Percentiles rank a stretch among this genome's conserved stretches.
Evolutionary conservation across 2,797 vertebrate genomes (phyloP).

Genomic region (Neomorphus geoffroyi): DNA sequence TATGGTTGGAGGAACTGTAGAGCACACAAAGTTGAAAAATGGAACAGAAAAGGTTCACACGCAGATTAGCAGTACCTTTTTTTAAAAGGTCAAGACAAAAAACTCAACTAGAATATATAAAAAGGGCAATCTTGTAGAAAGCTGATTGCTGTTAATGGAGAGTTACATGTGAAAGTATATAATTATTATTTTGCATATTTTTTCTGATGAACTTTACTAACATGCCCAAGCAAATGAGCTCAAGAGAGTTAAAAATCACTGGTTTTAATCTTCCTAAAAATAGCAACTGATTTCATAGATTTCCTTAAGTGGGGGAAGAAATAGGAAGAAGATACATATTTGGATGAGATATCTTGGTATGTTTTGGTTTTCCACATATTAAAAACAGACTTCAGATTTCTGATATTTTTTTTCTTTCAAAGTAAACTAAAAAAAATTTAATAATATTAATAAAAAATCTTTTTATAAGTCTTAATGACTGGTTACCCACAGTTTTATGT

Average conservation of each 20-base stretch:
- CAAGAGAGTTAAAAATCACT: background rate
- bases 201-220: background rate
- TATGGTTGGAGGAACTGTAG: background rate
- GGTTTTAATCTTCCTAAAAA: background rate
- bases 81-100: background rate
- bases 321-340: background rate
- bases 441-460: background rate
- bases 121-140: background rate
- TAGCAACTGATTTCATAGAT: background rate
- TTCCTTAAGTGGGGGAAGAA: background rate
- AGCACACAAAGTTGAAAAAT: background rate
- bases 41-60: background rate
- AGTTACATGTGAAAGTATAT: background rate
- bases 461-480: background rate
- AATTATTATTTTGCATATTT: background rate
- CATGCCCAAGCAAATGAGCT: background rate
- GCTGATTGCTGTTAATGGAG: background rate
- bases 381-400: background rate
- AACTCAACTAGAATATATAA: rapidly evolving
- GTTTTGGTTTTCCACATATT: background rate
- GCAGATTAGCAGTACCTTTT: background rate
- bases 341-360: background rate
- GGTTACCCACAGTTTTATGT: background rate
- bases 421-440: background rate
- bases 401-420: background rate